Conservation (phyloP, 1,140 invertebrate species). For the Aphelenchoides besseyi region DNA sequence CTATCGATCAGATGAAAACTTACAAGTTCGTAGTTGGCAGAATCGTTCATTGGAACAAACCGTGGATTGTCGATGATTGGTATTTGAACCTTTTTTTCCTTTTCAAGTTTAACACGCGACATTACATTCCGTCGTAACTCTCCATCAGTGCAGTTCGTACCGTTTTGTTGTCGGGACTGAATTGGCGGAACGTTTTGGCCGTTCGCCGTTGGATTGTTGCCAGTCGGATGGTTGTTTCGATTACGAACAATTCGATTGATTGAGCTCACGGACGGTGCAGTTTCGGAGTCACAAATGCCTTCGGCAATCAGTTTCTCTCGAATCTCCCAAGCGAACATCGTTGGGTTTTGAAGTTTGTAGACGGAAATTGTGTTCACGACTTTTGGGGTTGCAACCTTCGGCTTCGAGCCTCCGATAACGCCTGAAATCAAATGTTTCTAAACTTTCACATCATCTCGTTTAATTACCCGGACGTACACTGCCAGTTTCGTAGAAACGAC, state of each 20-base stretch:
- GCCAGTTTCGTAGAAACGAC: conserved; percentile 84
- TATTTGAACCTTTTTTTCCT: neutral
- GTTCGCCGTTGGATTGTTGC: neutral
- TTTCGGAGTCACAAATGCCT: conserved; percentile 94
- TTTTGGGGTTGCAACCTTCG: conserved; percentile 95
- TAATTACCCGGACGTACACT: conserved; percentile 79
- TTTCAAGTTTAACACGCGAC: neutral
- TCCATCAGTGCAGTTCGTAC: no score
- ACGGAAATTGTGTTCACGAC: conserved; percentile 96
- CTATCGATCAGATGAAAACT: neutral
- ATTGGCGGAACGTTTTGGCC: neutral
- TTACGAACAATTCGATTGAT: conserved; percentile 76
- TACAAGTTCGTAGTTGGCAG: neutral
- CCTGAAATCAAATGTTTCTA: conserved; percentile 65
- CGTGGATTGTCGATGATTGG: neutral
- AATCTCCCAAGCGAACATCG: conserved; percentile 99
- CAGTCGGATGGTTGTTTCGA: conserved; percentile 12
- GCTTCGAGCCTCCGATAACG: conserved; percentile 96
- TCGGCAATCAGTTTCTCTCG: conserved; percentile 90
- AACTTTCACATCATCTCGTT: conserved; percentile 13
- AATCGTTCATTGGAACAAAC: neutral
- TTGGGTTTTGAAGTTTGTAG: conserved; percentile 97
- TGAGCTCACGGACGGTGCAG: conserved; percentile 95
- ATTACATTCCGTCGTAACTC: no score
- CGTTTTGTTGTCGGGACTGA: neutral